Evolutionary conservation across 2,113 vertebrate genomes (phyloP).

Genomic region (Anguilla japonica): DNA sequence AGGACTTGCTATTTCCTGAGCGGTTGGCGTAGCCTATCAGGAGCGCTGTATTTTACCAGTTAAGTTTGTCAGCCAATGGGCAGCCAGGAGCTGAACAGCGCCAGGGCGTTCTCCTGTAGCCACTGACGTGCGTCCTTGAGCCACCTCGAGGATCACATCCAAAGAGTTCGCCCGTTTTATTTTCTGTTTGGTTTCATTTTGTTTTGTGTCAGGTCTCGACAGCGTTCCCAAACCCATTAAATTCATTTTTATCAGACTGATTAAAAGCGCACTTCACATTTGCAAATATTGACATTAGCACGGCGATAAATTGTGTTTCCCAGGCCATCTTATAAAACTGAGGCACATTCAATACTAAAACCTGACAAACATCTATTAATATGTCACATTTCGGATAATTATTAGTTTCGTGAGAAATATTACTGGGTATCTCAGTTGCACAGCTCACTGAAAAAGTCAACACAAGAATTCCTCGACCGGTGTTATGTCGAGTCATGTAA

Average conservation of each 20-base stretch:
- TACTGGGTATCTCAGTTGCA: background rate
- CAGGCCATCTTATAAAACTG: background rate
- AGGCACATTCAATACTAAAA: background rate
- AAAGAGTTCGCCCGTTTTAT: background rate
- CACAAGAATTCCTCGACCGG: too few relatives aligned
- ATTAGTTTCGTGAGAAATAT: background rate
- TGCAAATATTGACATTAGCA: constrained; percentile 5
- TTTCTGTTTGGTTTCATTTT: background rate
- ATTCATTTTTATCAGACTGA: background rate
- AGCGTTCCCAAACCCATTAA: background rate
- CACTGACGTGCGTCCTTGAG: background rate
- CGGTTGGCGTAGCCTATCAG: background rate
- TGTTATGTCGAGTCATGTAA: too few relatives aligned
- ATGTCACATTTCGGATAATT: background rate
- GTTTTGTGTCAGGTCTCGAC: background rate
- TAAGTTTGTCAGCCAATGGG: background rate
- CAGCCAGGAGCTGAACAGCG: background rate
- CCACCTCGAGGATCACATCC: background rate
- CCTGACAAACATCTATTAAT: background rate
- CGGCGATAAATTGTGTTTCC: background rate
- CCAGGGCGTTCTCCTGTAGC: background rate
- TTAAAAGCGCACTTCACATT: background rate
- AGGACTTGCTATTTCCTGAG: background rate
- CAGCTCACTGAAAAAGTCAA: background rate
- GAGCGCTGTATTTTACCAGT: background rate